Evolutionary conservation across 1,140 invertebrate species (phyloP).

Genomic region (Drosophila ercepeae): DNA sequence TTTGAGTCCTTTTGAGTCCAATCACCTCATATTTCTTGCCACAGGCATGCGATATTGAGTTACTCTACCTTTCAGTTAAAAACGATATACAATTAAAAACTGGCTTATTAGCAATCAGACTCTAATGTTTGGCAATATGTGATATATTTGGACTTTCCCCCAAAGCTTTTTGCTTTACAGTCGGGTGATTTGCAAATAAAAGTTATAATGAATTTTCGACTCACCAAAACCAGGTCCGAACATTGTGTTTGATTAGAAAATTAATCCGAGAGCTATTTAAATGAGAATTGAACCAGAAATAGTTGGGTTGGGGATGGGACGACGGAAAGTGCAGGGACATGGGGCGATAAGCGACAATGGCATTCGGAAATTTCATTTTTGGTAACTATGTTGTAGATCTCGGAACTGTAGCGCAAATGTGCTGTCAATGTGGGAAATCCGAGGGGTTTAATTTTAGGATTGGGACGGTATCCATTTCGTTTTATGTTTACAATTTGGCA

Average conservation of each 20-base stretch:
- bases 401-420: slow-evolving; percentile 25
- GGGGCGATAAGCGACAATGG: slow-evolving; percentile 50
- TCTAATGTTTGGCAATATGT: slow-evolving; percentile 6
- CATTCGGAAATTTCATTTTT: slow-evolving; percentile 62
- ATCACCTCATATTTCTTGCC: slow-evolving; percentile 12
- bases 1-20: slow-evolving; percentile 16
- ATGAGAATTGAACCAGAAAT: slow-evolving; percentile 24
- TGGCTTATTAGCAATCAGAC: slow-evolving; percentile 20
- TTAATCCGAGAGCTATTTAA: slow-evolving; percentile 40
- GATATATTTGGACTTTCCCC: neutral
- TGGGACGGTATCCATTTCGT: slow-evolving; percentile 36
- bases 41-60: neutral
- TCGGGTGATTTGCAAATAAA: slow-evolving; percentile 7
- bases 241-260: slow-evolving; percentile 35
- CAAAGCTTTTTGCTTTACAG: slow-evolving; percentile 4
- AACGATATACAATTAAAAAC: neutral
- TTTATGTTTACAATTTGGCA: slow-evolving; percentile 65
- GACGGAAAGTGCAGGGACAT: neutral
- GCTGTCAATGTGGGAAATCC: slow-evolving; percentile 32
- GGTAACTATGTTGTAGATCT: slow-evolving; percentile 30
- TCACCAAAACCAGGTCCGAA: neutral
- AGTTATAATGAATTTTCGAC: slow-evolving; percentile 39
- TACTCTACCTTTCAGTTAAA: neutral
- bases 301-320: neutral
- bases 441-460: neutral